These are phyloP conservation scores for Nothocercus julius DNA, from an alignment of 2,113 vertebrate genomes.

Conservation along the genomic window DNA sequence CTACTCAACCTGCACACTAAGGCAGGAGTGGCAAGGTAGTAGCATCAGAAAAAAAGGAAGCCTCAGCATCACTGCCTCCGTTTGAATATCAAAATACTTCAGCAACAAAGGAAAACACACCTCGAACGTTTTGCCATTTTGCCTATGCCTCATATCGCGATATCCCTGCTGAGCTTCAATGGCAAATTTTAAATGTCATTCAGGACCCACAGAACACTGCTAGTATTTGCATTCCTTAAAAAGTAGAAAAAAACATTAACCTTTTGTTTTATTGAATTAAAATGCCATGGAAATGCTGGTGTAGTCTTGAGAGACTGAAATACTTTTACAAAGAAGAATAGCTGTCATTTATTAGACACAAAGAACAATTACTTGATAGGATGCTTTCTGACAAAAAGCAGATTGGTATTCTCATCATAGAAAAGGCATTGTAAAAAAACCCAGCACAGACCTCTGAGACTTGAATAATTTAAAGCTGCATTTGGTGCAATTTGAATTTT, in stretches of 20 bases:
- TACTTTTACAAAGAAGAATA: conserved; percentile 83
- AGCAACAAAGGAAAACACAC: conserved; percentile 30
- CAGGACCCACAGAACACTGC: conserved; percentile 73
- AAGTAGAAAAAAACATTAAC: conserved; percentile 81
- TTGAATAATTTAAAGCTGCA: conserved; percentile 90
- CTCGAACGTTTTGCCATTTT: background rate
- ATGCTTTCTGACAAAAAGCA: conserved; percentile 84
- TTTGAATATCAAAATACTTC: background rate
- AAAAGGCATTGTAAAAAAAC: conserved; percentile 82
- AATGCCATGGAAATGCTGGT: conserved; percentile 84
- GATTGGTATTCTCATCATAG: conserved; percentile 85
- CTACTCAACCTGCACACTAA: background rate
- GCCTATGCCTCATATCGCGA: conserved; percentile 58
- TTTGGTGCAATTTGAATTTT: conserved; percentile 89
- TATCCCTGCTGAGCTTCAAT: conserved; percentile 47
- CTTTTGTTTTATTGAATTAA: conserved; percentile 89
- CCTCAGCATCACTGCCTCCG: background rate
- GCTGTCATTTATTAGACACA: conserved; percentile 84
- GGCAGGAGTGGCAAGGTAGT: background rate
- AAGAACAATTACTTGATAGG: conserved; percentile 85
- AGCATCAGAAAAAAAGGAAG: fast-evolving
- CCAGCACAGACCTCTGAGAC: conserved; percentile 82
- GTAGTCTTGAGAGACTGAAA: conserved; percentile 81
- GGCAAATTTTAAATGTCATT: conserved; percentile 80
- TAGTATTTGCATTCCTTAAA: conserved; percentile 83